Percentiles rank a stretch among this genome's conserved stretches.
Conservation (phyloP, 1,140 invertebrate genomes). For the Dufourea novaeangliae region DNA sequence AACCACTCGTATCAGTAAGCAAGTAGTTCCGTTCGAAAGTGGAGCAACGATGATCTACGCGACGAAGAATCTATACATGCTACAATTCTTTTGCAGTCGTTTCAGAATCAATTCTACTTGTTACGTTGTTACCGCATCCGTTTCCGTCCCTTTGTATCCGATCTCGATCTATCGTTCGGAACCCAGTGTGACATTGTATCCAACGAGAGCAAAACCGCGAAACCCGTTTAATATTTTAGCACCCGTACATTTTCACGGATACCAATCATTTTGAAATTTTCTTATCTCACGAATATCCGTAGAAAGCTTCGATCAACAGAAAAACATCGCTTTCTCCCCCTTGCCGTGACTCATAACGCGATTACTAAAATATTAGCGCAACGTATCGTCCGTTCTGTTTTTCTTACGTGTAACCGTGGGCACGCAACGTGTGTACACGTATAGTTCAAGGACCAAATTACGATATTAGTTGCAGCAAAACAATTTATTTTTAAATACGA, state of each 20-base stretch:
- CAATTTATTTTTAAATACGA: neutral
- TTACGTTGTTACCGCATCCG: slow-evolving; percentile 35
- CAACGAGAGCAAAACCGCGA: neutral
- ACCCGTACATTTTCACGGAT: neutral
- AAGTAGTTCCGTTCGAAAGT: slow-evolving; percentile 26
- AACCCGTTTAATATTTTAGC: neutral
- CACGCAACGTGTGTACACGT: neutral
- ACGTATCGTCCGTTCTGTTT: neutral
- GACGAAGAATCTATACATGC: slow-evolving; percentile 24
- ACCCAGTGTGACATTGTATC: neutral
- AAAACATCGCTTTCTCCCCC: slow-evolving; percentile 23
- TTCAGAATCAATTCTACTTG: slow-evolving; percentile 17
- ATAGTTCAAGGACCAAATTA: too few species aligned
- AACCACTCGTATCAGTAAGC: neutral
- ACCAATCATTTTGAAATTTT: slow-evolving; percentile 8
- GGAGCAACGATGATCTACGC: slow-evolving; percentile 26
- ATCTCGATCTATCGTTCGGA: neutral
- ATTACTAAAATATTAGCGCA: slow-evolving; percentile 39
- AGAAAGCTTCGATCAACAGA: neutral
- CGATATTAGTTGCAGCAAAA: neutral
- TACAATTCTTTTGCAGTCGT: slow-evolving; percentile 13
- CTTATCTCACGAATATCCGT: neutral
- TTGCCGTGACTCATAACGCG: slow-evolving; percentile 21
- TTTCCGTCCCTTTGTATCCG: slow-evolving; percentile 35
- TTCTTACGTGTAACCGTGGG: too few species aligned